phyloP scores from a whole-genome alignment of 2,113 vertebrate genomes.

The Sebastes schlegelii region DNA sequence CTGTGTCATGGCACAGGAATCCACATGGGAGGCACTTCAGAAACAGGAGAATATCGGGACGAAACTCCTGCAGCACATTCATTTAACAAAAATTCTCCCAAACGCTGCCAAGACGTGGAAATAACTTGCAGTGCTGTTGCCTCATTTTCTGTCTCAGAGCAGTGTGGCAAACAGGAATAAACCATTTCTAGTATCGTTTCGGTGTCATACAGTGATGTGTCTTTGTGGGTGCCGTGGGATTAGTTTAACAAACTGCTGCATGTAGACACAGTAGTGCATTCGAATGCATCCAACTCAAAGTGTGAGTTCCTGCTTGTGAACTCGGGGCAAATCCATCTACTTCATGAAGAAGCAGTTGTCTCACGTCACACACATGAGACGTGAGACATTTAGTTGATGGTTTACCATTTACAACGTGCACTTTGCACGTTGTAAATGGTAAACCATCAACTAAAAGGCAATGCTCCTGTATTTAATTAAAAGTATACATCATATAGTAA shows the following conservation, averaged over 20 bases:
- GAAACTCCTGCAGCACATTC: slow-evolving; percentile 55
- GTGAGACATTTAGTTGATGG: not conserved
- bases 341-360: too few relatives aligned
- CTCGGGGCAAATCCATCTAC: too few relatives aligned
- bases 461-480: not conserved
- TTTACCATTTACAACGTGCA: too few relatives aligned
- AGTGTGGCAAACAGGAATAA: slow-evolving; percentile 34
- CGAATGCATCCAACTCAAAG: slow-evolving; percentile 9
- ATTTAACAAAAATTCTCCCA: slow-evolving; percentile 33
- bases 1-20: slow-evolving; percentile 58
- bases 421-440: not conserved
- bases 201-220: slow-evolving; percentile 16
- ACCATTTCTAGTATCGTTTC: slow-evolving; percentile 25
- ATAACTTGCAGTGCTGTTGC: slow-evolving; percentile 54
- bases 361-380: too few relatives aligned
- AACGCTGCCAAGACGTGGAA: slow-evolving; percentile 50
- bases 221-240: slow-evolving; percentile 33
- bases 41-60: slow-evolving; percentile 45
- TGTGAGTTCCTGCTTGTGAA: too few relatives aligned
- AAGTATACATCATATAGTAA: not conserved
- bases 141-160: slow-evolving; percentile 42
- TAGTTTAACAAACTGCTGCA: slow-evolving; percentile 34
- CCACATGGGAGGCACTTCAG: slow-evolving; percentile 65
- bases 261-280: slow-evolving; percentile 32
- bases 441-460: not conserved